A percentile compares a stretch with the other conserved stretches of the same genome.
Evolutionary conservation across 2,113 vertebrate species (phyloP).

Genomic region (Sialia sialis): DNA sequence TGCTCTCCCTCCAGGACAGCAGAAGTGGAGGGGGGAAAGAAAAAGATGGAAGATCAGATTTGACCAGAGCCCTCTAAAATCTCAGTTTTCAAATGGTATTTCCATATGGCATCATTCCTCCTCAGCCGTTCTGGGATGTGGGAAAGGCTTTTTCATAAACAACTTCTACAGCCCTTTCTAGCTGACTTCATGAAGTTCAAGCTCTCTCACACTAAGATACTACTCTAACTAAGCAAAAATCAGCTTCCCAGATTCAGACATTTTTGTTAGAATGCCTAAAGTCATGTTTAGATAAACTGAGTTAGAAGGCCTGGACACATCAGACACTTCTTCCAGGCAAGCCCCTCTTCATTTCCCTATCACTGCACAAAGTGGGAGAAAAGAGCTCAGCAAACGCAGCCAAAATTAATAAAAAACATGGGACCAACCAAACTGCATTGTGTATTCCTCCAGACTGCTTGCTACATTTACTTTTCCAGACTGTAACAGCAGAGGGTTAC

Average conservation of each 20-base stretch:
- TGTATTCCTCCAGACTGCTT: background rate
- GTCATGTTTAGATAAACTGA: background rate
- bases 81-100: fast-evolving
- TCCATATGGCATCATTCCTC: background rate
- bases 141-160: background rate
- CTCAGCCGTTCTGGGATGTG: background rate
- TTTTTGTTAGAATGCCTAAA: background rate
- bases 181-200: background rate
- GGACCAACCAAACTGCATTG: background rate
- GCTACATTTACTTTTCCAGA: background rate
- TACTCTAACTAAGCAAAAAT: background rate
- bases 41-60: background rate
- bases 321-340: background rate
- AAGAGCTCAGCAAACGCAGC: background rate
- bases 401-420: background rate
- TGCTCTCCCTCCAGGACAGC: background rate
- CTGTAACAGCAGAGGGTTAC: background rate
- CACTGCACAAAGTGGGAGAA: background rate
- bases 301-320: background rate
- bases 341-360: background rate
- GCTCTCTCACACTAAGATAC: background rate
- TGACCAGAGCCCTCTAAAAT: background rate
- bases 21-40: background rate
- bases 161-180: background rate
- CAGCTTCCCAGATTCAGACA: background rate